Conservation (phyloP, 1,140 invertebrate species). For the Lepidotrigona ventralis region DNA sequence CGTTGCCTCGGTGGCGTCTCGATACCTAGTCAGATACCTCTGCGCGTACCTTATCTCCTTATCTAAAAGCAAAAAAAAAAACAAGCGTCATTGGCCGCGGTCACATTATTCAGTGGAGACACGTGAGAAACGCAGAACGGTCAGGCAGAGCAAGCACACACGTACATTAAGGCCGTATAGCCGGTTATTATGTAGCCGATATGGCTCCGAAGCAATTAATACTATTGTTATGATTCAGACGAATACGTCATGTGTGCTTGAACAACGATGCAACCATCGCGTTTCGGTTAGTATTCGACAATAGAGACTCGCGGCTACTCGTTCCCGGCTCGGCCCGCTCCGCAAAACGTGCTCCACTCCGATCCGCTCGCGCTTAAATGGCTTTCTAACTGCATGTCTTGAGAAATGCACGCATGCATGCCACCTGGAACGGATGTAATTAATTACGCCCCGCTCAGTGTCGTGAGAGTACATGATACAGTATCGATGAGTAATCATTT, state of each 20-base stretch:
- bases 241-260: constrained; percentile 49
- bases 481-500: not conserved
- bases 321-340: not conserved
- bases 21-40: not conserved
- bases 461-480: not conserved
- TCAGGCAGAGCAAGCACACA: not conserved
- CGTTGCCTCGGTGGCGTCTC: not conserved
- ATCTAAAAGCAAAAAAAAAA: constrained; percentile 7
- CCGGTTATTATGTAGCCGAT: constrained; percentile 75
- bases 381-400: not conserved
- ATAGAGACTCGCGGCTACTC: not conserved
- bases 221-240: constrained; percentile 78
- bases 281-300: constrained; percentile 51
- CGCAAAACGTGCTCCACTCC: constrained; percentile 8
- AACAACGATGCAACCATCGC: constrained; percentile 60
- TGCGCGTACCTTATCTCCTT: constrained; percentile 11
- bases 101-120: constrained; percentile 25
- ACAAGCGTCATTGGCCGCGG: constrained; percentile 55
- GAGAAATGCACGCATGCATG: not conserved
- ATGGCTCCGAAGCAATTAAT: constrained; percentile 75
- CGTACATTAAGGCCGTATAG: constrained; percentile 35
- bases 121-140: constrained; percentile 20
- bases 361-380: not conserved
- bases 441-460: not conserved
- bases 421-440: not conserved